Evolutionary conservation across 2,113 vertebrate species (phyloP), one percentile per base, ranked within the genome.

Genomic region (Cephalopterus ornatus): DNA sequence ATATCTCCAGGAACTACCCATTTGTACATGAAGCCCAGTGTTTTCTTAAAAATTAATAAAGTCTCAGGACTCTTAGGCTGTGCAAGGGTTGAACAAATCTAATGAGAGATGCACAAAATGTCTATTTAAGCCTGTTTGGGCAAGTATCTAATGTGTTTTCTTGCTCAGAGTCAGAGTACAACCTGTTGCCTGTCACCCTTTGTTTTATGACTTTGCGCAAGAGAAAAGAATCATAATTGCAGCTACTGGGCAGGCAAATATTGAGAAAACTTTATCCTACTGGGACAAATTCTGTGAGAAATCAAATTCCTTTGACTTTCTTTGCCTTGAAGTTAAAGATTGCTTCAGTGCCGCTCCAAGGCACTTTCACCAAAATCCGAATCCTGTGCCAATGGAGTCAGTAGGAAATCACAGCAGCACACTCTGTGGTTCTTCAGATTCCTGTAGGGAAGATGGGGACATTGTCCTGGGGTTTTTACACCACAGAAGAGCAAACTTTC

Each of bases 211-310:
- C 32, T 83, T 77, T 63, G 21, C 52, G 53, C 35, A 33, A 41
- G 55, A 50, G 75, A 71, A 50, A 89, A 87, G 9, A 84, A 93
- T 59, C 26, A 27, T 41, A 16, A 84, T 68, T 91, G 84, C 56
- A 87, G 63, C 68, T 88, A 46, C 83, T 46, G 47, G 55, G 56
- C 53, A 86, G 56, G 35, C 4, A 85, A 68, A 84, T 52, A 58
- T 15, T 62, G 83, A 91, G 83, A 55, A 71, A 89, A 68, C 2
- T 30, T 71, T 14, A 65, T 55, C 10, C 30, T n/a, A 8, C 28
- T 22, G 47, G 27, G 47, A 74, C 7, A 77, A 81, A 86, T 63
- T 20, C 30, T 65, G 22, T 11, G 17, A 85, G 50, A 83, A 77
- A 79, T 17, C 5, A 5, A 71, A 85, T 70, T 67, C 17, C 2